A percentile compares a stretch with the other conserved stretches of the same genome.
Evolutionary conservation across 2,888 invertebrate genomes (phyloP).

Genomic region (Oithona nana): DNA sequence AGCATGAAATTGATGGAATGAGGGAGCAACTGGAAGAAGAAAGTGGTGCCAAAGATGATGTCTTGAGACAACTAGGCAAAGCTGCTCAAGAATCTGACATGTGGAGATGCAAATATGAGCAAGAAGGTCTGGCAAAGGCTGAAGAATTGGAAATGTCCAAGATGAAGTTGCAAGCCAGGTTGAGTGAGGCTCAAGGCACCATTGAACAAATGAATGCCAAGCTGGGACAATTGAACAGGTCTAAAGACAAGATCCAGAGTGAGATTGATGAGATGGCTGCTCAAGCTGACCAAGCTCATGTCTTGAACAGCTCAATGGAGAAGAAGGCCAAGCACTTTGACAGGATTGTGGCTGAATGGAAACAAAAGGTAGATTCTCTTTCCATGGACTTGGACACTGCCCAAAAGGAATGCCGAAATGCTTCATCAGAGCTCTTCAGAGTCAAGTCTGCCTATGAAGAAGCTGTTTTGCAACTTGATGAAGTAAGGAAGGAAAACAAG

Average conservation of each 20-base stretch:
- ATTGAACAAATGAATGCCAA: slow-evolving; percentile 61
- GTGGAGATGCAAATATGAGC: slow-evolving; percentile 97
- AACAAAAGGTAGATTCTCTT: slow-evolving; percentile 91
- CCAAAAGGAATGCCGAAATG: slow-evolving; percentile 98
- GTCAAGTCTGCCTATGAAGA: slow-evolving; percentile 92
- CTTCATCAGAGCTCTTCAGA: slow-evolving; percentile 97
- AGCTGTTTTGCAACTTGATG: slow-evolving; percentile 89
- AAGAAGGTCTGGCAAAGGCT: slow-evolving; percentile 67
- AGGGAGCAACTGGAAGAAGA: slow-evolving; percentile 99
- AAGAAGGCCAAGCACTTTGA: slow-evolving; percentile 99
- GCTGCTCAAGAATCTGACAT: slow-evolving; percentile 89
- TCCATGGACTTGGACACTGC: slow-evolving; percentile 93
- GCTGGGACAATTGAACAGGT: slow-evolving; percentile 90
- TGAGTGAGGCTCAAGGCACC: slow-evolving; percentile 34
- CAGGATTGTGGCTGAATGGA: slow-evolving; percentile 99
- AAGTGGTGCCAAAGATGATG: slow-evolving; percentile 92
- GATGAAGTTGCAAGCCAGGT: slow-evolving; percentile 32
- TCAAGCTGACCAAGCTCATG: slow-evolving; percentile 91
- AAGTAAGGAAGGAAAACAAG: slow-evolving; percentile 97
- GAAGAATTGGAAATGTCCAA: slow-evolving; percentile 77
- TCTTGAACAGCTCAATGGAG: slow-evolving; percentile 87
- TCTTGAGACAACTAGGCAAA: slow-evolving; percentile 95
- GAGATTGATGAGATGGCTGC: slow-evolving; percentile 95
- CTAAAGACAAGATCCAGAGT: slow-evolving; percentile 84
- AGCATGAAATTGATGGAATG: slow-evolving; percentile 42